Evolutionary conservation across 2,888 invertebrate species (phyloP), one percentile per base, ranked within the genome.

Genomic region (Pyrrhia umbra): DNA sequence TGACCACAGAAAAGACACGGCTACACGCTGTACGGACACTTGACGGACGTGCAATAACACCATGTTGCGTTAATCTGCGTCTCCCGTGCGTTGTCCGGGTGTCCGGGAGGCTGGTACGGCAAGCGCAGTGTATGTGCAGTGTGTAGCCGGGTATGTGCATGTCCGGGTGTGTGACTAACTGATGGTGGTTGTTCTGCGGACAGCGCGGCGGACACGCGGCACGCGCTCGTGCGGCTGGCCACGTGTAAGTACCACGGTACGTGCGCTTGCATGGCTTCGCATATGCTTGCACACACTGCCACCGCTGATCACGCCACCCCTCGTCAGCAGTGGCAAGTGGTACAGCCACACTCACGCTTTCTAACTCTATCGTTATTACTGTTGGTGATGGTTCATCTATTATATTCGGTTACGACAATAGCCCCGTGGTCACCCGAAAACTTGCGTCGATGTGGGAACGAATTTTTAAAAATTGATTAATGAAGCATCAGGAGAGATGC

Each of bases 201-300:
- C 91, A 92, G 94, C 84, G 90, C 85, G 88, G 90, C 90, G 89
- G 94, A 97, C 96, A 96, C 97, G 95, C 96, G 97, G 97, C 97
- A 97, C 97, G 98, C 97, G 93, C 96, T 98, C 96, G 97, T 97
- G 96, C 96, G 97, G 91, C 96, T 98, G 95, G 97, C 97, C 93
- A 97, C 97, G 96, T 98, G 98, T 98, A 97, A 98, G 98, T 98
- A 97, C 92, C 68, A 54, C 73, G 71, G 69, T 55, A 61, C 58
- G 62, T 68, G 63, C 72, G 80, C 83, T 75, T 78, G 82, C 81
- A 82, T 79, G 81, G 83, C 81, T 80, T 79, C 49, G 85, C 84
- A 83, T 79, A 66, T 70, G 83, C 86, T 84, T 76, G 51, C 54
- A 69, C 52, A 45, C 50, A 43, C 23, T 50, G 71, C 69, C 68